Base-by-base conservation (phyloP, 2,888 invertebrate genomes). In the Carpatolechia fugitivella region DNA sequence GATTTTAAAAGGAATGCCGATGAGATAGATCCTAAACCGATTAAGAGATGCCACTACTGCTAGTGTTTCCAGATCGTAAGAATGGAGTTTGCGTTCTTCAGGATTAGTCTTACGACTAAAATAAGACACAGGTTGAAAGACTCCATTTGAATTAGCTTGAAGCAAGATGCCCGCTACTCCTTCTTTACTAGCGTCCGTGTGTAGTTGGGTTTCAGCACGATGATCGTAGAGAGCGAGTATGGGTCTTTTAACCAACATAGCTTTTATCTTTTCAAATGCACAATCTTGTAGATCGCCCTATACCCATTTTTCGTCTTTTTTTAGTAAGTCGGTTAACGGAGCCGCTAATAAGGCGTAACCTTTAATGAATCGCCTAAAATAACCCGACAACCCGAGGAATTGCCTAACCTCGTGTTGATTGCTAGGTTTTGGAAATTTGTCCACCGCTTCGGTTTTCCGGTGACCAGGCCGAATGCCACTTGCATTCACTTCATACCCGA, bases 221-320 rank as follows among this genome's bases (percentile, higher is more conserved):
- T 51, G 46, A 20, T 60, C 41, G 33, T 56, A 57, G 3, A 59
- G 8, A 1, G 47, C 53, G 3, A 57, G 20, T 24, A 76, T 56
- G 3, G 68, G 68, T 33, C 64, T 52, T 5, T 51, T 38, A 0
- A 55, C 48, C 1, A 76, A 54, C 3, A 29, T 41, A 3, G 40
- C 5, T 52, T 70, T 72, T 29, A 76, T 46, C 3, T 29, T 36
- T 0, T 55, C 4, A 31, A 74, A 66, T 0, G 66, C 61, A 6
- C 52, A 16, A 0, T 55, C 24, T 38, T 73, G 66, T 10, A 59
- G 54, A 5, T 46, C 29, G 1, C 31, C 36, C 66, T 66, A 68
- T 4, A 8, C 7, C 53, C 63, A 60, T 36, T 20, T 3, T 46
- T 48, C 10, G 16, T 66, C 49, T 52, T 65, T 69, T 59, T 52